phyloP scores from a whole-genome alignment of 37 sponge, comb jelly and placozoan genomes.

The Cliona cf. orientalis region DNA sequence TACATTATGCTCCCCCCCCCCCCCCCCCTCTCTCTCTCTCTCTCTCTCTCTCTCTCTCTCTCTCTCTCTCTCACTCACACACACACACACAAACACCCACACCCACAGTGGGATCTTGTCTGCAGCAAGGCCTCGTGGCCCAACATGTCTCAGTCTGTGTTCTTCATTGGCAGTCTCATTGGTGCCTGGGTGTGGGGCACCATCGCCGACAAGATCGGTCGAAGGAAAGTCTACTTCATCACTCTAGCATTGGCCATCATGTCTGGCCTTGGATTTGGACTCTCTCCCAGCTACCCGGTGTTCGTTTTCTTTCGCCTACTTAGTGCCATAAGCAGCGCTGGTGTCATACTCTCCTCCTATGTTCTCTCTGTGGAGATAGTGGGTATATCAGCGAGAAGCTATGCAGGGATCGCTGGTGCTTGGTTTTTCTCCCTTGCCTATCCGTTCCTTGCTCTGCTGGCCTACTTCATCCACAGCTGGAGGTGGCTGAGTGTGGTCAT shows the following conservation, averaged over 20 bases:
- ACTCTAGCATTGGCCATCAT: background rate
- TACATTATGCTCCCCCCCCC: background rate
- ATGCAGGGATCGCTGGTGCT: slow-evolving; percentile 2
- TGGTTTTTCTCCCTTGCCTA: slow-evolving; percentile 28
- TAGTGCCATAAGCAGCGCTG: slow-evolving; percentile 3
- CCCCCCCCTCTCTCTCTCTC: background rate
- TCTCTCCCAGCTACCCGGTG: slow-evolving; percentile 2
- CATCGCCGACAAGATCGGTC: slow-evolving; percentile 47
- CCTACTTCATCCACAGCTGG: slow-evolving; percentile 62
- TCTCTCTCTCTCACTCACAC: slow-evolving; percentile 10
- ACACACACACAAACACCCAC: slow-evolving; percentile 18
- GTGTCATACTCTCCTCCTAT: slow-evolving; percentile 27
- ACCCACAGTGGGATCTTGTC: slow-evolving; percentile 60
- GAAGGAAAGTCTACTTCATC: slow-evolving; percentile 37
- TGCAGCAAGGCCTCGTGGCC: slow-evolving; percentile 37
- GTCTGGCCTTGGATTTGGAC: slow-evolving; percentile 12
- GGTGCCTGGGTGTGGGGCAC: slow-evolving; percentile 57
- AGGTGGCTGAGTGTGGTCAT: slow-evolving; percentile 11
- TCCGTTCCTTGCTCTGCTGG: slow-evolving; percentile 9
- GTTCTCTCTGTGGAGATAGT: slow-evolving; percentile 50
- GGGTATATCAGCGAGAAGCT: slow-evolving; percentile 21
- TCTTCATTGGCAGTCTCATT: slow-evolving; percentile 54
- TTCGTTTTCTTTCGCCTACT: slow-evolving; percentile 39
- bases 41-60: background rate
- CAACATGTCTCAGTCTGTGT: slow-evolving; percentile 56